A percentile compares a stretch with the other conserved stretches of the same genome.
Evolutionary conservation across 2,113 vertebrate species (phyloP).

Genomic region (Pangasianodon hypophthalmus): DNA sequence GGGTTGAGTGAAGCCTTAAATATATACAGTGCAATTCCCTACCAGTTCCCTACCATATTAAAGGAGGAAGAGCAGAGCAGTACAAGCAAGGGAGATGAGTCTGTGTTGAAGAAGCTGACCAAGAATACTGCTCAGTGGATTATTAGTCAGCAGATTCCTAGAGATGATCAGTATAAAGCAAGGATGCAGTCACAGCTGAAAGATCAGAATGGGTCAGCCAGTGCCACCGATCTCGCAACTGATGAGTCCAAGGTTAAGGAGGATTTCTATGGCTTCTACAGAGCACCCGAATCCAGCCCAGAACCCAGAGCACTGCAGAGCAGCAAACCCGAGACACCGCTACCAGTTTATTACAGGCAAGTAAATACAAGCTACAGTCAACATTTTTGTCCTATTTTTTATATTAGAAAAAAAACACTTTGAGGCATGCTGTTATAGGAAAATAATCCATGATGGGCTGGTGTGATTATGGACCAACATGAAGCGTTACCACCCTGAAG

Average conservation of each 20-base stretch:
- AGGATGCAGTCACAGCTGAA: slow-evolving; percentile 56
- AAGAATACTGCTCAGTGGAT: slow-evolving; percentile 69
- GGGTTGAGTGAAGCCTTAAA: not conserved
- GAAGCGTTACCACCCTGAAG: not conserved
- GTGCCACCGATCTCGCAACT: slow-evolving; percentile 49
- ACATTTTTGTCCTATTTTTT: not conserved
- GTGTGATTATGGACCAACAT: not conserved
- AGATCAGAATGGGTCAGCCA: slow-evolving; percentile 65
- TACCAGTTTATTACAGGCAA: slow-evolving; percentile 72
- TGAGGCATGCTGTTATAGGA: not conserved
- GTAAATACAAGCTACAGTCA: not conserved
- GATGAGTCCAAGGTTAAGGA: slow-evolving; percentile 65
- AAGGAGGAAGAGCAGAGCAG: slow-evolving; percentile 39
- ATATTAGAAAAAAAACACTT: not conserved
- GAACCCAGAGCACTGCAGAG: not conserved
- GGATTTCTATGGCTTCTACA: slow-evolving; percentile 60
- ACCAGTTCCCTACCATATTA: slow-evolving; percentile 11
- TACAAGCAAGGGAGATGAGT: slow-evolving; percentile 58
- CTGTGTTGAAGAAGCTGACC: slow-evolving; percentile 60
- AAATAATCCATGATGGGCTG: not conserved
- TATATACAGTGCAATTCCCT: slow-evolving; percentile 5
- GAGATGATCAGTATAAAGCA: slow-evolving; percentile 43
- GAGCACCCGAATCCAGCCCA: slow-evolving; percentile 36
- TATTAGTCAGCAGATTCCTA: slow-evolving; percentile 57
- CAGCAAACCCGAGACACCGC: slow-evolving; percentile 59